A percentile compares a stretch with the other conserved stretches of the same genome.
phyloP scores from a whole-genome alignment of 2,888 invertebrate genomes.

The Clunio marinus region DNA sequence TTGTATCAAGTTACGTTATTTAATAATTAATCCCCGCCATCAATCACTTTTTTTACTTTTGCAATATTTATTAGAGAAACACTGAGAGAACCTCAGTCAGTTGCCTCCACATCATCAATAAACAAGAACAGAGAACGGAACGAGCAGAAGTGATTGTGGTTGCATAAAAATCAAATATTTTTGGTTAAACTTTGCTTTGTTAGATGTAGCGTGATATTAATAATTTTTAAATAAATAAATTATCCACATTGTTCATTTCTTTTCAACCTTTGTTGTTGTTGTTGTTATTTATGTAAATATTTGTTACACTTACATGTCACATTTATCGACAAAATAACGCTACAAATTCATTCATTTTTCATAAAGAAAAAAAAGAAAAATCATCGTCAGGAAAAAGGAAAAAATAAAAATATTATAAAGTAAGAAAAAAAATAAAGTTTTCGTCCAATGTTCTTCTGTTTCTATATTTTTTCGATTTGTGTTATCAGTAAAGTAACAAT shows the following conservation, averaged over 20 bases:
- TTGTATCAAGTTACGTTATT: background rate
- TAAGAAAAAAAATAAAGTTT: too few relatives aligned
- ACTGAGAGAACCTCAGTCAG: background rate
- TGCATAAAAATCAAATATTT: too few relatives aligned
- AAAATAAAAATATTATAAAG: too few relatives aligned
- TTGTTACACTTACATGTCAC: slow-evolving; percentile 7
- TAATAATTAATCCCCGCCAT: background rate
- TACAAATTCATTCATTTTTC: too few relatives aligned
- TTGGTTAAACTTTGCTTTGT: slow-evolving; percentile 19
- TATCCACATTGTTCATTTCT: too few relatives aligned
- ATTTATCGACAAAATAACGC: too few relatives aligned
- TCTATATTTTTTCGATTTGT: slow-evolving; percentile 36
- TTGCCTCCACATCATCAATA: slow-evolving; percentile 3
- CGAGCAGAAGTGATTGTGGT: too few relatives aligned
- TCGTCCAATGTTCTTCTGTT: too few relatives aligned
- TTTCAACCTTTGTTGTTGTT: too few relatives aligned
- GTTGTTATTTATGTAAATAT: slow-evolving; percentile 17
- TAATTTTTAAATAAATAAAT: too few relatives aligned
- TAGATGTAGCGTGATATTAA: slow-evolving; percentile 18
- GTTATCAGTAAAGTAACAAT: slow-evolving; percentile 37
- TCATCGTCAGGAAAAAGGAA: too few relatives aligned
- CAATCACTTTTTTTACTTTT: background rate
- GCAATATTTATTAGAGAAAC: too few relatives aligned
- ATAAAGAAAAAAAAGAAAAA: background rate
- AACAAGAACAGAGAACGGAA: background rate